Conservation (phyloP, 2,113 vertebrate genomes). For the Archocentrus centrarchus region DNA sequence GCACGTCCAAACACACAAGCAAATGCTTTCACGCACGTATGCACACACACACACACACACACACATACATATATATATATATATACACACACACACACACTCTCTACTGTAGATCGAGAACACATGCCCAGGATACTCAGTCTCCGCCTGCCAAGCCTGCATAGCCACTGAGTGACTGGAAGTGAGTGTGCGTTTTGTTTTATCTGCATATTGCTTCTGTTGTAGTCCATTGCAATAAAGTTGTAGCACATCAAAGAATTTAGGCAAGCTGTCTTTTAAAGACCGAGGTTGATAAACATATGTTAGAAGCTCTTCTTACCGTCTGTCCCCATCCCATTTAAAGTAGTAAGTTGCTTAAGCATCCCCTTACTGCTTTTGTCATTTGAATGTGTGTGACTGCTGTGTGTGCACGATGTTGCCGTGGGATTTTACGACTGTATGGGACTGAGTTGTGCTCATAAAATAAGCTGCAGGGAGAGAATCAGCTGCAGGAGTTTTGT, state of each 20-base stretch:
- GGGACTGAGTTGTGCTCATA: slow-evolving; percentile 19
- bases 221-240: slow-evolving; percentile 60
- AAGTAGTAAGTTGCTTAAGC: slow-evolving; percentile 43
- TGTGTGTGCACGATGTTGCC: neutral
- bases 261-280: slow-evolving; percentile 62
- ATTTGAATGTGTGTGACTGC: slow-evolving; percentile 25
- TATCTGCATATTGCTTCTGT: slow-evolving; percentile 64
- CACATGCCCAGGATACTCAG: slow-evolving; percentile 38
- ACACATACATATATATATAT: too few relatives aligned
- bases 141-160: slow-evolving; percentile 46
- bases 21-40: neutral
- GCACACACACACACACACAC: neutral
- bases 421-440: slow-evolving; percentile 33
- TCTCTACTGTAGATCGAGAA: slow-evolving; percentile 35
- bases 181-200: slow-evolving; percentile 38
- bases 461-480: slow-evolving; percentile 20
- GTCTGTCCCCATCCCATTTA: slow-evolving; percentile 55
- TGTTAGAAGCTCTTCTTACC: slow-evolving; percentile 52
- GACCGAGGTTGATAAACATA: slow-evolving; percentile 67
- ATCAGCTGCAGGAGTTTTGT: slow-evolving; percentile 33
- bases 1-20: slow-evolving; percentile 45
- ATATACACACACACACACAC: neutral
- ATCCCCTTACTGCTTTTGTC: slow-evolving; percentile 24
- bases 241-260: slow-evolving; percentile 67
- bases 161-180: slow-evolving; percentile 42